Percentiles rank a stretch among this genome's conserved stretches.
Evolutionary conservation across 2,888 invertebrate species (phyloP).

Genomic region (Melitaea athalia): DNA sequence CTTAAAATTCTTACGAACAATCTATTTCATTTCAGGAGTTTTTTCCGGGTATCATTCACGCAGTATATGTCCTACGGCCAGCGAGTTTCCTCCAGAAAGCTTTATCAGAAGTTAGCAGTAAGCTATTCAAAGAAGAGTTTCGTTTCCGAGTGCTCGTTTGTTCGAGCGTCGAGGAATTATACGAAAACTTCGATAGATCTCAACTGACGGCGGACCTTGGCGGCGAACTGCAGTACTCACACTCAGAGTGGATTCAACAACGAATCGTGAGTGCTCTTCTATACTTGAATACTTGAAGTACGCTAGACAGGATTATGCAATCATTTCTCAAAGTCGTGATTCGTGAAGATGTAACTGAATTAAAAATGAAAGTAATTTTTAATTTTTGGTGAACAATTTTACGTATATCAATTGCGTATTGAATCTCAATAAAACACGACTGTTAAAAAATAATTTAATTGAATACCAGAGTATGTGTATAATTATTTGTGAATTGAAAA

Average conservation of each 20-base stretch:
- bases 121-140: conserved; percentile 95
- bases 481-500: too few relatives aligned
- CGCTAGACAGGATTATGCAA: background rate
- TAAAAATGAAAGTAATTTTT: background rate
- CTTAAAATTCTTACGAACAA: background rate
- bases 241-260: conserved; percentile 98
- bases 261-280: conserved; percentile 87
- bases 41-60: conserved; percentile 96
- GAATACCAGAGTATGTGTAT: too few relatives aligned
- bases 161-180: conserved; percentile 91
- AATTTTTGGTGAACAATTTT: background rate
- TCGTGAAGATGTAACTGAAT: background rate
- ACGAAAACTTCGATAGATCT: conserved; percentile 90
- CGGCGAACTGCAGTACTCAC: conserved; percentile 93
- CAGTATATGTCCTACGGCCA: conserved; percentile 96
- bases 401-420: background rate
- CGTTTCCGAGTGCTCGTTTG: conserved; percentile 95
- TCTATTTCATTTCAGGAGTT: conserved; percentile 86
- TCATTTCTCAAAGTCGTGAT: background rate
- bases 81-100: conserved; percentile 98
- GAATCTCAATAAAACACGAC: too few relatives aligned
- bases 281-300: background rate
- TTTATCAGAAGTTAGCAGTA: conserved; percentile 96
- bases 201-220: conserved; percentile 95
- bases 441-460: too few relatives aligned